Evolutionary conservation across 2,888 invertebrate species (phyloP).

Genomic region (Plebejus melissa): DNA sequence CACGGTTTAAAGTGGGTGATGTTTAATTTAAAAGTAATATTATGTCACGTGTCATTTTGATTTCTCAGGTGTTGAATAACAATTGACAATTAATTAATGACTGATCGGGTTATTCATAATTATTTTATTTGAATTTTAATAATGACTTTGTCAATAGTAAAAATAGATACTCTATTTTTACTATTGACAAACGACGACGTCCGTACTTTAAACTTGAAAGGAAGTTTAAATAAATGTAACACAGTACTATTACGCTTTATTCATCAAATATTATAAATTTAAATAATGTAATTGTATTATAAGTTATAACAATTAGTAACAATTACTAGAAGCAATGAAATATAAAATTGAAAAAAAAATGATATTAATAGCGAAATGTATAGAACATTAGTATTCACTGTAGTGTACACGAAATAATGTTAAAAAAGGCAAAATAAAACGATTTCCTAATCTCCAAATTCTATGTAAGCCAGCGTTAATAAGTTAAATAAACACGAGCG

Average conservation of each 20-base stretch:
- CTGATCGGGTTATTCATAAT: not conserved
- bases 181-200: too few relatives aligned
- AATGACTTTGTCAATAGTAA: not conserved
- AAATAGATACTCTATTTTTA: too few relatives aligned
- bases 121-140: not conserved
- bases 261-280: not conserved
- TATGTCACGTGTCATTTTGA: not conserved
- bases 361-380: conserved; percentile 12
- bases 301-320: not conserved
- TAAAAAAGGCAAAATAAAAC: conserved; percentile 52
- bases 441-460: conserved; percentile 73
- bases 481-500: conserved; percentile 52
- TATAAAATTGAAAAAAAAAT: too few relatives aligned
- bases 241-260: not conserved
- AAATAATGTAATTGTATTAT: not conserved
- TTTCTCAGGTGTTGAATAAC: too few relatives aligned
- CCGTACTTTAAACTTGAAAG: not conserved
- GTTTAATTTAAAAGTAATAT: not conserved
- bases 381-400: conserved; percentile 8
- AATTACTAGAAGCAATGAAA: conserved; percentile 28
- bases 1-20: not conserved
- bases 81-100: not conserved
- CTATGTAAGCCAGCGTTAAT: conserved; percentile 68
- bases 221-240: not conserved
- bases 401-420: conserved; percentile 41